Percentiles rank a stretch among this genome's conserved stretches.
These are phyloP conservation scores for Cryptosula pallasiana DNA, from an alignment of 2,888 invertebrate genomes.

Conservation along the genomic window DNA sequence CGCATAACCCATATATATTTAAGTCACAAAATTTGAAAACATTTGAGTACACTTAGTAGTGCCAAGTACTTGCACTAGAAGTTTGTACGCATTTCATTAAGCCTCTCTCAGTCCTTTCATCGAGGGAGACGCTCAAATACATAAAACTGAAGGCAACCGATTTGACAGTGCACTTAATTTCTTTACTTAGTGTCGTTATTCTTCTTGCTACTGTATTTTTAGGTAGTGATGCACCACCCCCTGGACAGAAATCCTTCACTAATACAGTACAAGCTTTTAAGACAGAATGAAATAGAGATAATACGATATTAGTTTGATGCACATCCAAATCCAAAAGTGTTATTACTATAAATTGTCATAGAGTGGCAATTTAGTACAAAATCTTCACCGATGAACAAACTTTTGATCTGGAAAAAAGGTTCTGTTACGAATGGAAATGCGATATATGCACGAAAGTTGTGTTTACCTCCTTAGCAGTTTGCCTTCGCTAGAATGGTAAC, in stretches of 20 bases:
- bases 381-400: too few relatives aligned
- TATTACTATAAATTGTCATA: too few relatives aligned
- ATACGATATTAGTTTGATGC: not conserved
- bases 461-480: too few relatives aligned
- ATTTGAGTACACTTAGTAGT: too few relatives aligned
- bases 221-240: not conserved
- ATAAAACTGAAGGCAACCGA: not conserved
- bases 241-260: not conserved
- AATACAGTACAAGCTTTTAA: not conserved
- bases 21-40: too few relatives aligned
- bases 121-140: not conserved
- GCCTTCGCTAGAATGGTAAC: not conserved
- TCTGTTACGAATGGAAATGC: too few relatives aligned
- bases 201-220: not conserved
- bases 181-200: not conserved
- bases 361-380: too few relatives aligned
- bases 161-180: not conserved
- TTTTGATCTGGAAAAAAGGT: too few relatives aligned
- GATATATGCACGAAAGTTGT: too few relatives aligned
- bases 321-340: not conserved
- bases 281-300: not conserved
- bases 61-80: too few relatives aligned
- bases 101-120: not conserved
- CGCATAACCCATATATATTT: too few relatives aligned
- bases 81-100: too few relatives aligned